Evolutionary conservation across 2,888 invertebrate species (phyloP).

Genomic region (Monoplex corrugatus): DNA sequence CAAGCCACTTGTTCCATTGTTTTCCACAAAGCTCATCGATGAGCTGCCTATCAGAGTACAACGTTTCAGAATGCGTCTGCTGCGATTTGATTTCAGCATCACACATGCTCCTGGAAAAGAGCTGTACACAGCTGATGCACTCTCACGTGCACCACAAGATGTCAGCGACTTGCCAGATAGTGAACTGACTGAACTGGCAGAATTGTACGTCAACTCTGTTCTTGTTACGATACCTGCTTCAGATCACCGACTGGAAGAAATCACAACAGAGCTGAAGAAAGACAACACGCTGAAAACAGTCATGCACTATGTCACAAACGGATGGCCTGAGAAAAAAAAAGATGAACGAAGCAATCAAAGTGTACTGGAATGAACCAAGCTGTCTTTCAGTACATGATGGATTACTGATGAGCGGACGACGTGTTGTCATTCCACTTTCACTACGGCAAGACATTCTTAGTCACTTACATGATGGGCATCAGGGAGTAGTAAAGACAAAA

Average conservation of each 20-base stretch:
- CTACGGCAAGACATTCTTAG: background rate
- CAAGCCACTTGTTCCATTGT: background rate
- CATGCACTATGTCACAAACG: background rate
- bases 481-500: background rate
- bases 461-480: background rate
- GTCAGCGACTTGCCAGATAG: background rate
- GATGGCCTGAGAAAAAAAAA: background rate
- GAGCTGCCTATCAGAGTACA: background rate
- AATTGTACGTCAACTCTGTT: background rate
- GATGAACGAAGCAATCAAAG: background rate
- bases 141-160: background rate
- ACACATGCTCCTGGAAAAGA: background rate
- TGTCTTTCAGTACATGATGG: background rate
- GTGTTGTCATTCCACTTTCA: background rate
- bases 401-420: background rate
- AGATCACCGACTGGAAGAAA: background rate
- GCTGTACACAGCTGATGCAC: background rate
- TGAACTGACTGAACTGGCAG: background rate
- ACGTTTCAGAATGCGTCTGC: background rate
- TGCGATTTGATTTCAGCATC: background rate
- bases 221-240: slow-evolving; percentile 1
- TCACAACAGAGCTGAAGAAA: background rate
- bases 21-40: background rate
- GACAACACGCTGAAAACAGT: background rate
- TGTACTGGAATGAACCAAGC: background rate